Evolutionary conservation across 2,797 vertebrate genomes (phyloP).

Genomic region (Artibeus lituratus): DNA sequence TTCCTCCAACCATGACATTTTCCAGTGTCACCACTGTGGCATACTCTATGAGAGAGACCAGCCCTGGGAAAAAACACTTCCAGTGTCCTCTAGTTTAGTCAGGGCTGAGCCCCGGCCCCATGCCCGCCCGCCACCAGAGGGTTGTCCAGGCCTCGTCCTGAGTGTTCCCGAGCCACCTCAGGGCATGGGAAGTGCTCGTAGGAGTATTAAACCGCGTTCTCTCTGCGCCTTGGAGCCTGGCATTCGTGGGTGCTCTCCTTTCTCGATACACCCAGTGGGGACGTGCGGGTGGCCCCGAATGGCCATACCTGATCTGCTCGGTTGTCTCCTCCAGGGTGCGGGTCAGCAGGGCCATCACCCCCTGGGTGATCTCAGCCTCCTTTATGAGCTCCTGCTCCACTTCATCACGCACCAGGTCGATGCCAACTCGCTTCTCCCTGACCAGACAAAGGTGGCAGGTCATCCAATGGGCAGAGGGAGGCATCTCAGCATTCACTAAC

Average conservation of each 20-base stretch:
- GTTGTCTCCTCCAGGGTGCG: constrained; percentile 86
- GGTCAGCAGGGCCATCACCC: constrained; percentile 84
- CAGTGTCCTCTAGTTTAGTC: not conserved
- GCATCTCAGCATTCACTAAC: not conserved
- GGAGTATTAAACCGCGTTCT: too few relatives aligned
- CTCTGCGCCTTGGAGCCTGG: not conserved
- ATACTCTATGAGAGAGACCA: not conserved
- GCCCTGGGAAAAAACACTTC: not conserved
- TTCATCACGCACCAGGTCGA: constrained; percentile 88
- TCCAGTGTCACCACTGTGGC: not conserved
- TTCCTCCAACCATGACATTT: not conserved
- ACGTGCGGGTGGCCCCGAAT: fast-evolving
- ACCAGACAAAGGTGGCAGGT: not conserved
- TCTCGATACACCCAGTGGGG: not conserved
- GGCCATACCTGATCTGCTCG: constrained; percentile 90
- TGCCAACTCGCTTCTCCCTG: constrained; percentile 86
- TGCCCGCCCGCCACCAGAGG: not conserved
- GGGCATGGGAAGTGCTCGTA: not conserved
- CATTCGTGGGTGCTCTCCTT: not conserved
- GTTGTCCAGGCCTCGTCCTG: not conserved
- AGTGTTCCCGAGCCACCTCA: not conserved
- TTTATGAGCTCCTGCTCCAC: constrained; percentile 89
- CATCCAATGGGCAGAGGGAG: fast-evolving
- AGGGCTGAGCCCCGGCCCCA: not conserved
- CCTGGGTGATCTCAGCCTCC: constrained; percentile 87